Base-by-base conservation (phyloP, 2,888 invertebrate genomes). In the Folsomia candida region DNA sequence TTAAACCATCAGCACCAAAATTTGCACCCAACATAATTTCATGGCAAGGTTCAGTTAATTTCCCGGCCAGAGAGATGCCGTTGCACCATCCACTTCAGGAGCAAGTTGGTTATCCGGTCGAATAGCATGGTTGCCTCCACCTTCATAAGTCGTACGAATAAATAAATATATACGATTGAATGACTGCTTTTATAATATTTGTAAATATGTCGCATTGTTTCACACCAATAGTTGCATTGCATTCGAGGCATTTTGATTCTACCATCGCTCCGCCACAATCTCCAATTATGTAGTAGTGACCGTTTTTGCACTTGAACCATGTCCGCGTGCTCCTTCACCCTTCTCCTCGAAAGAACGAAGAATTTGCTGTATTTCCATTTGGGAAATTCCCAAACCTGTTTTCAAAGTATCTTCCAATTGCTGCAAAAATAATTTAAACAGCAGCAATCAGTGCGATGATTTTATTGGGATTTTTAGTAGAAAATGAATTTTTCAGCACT, bases 371-470 rank as follows among this genome's bases (percentile, higher is more conserved):
- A 68, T 37, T 68, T 76, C 76, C 29, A 63, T 27, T 0, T 76
- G 74, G 2, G 70, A 66, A 27, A 76, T 75, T 47, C 76, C 76
- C 6, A 76, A 59, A 14, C 76, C 76, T 47, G 73, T 73, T 54
- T 37, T 60, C 6, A 73, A 26, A n/a, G 51, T 18, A 2, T 75
- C 61, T 4, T 75, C 76, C 14, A 76, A 20, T 67, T 73, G 68
- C 76, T 76, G 22, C 1, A 67, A 60, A 28, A 18, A 26, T 60
- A 25, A 25, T 60, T 47, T 60, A 60, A 60, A 26, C 9, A n/a
- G 11, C 22, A 60, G 6, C 22, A 25, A 4, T 4, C 26, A n/a
- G 6, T 60, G 9, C n/a, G 4, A 20, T 60, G 6, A 6, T 60
- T 4, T 25, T 11, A 22, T 22, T 60, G 9, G 6, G 3, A 60